Evolutionary conservation across 2,797 vertebrate species (phyloP), one percentile per base, ranked within the genome.

Genomic region (Cynopterus sphinx): DNA sequence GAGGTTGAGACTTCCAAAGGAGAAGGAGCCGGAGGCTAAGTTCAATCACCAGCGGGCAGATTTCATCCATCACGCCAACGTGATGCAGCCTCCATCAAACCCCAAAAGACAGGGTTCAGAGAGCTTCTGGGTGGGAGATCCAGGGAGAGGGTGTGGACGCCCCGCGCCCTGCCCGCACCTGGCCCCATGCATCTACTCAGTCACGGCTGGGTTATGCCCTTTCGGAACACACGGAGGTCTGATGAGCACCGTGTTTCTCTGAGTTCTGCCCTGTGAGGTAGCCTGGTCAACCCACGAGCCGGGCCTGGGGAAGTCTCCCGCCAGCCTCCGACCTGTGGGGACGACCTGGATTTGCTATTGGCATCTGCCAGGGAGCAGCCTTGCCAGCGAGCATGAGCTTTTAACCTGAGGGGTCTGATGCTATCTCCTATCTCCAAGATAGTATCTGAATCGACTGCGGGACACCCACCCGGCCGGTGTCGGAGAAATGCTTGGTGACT

Each of bases 391-490:
- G 77, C 17, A 2, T 0, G 67, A 74, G n/a, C 24, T 46, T 49
- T 67, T n/a, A 3, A 13, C 36, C 36, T 2, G 1, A 0, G 49
- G 68, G 39, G 19, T n/a, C 57, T 21, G 85, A 57, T 0, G 0
- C 28, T 9, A 0, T 4, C n/a, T n/a, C 46, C 2, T 0, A 55
- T 33, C 33, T 33, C 33, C 33, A 7, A 36, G 57, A 46, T 1
- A 26, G 85, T 3, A 28, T 39, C 41, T 12, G 78, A 10, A 55
- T 4, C 1, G 10, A 22, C 16, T 39, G 8, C 5, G 26, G 10
- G 26, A 16, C 13, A 31, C 12, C 24, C 13, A 31, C 12, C 24
- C 19, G 5, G 13, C 36, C 5, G 57, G 41, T 22, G 12, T n/a
- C n/a, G 13, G 77, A 88, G 57, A 36, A 26, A n/a, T 55, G 68